These are phyloP conservation scores for Phylloscopus collybita DNA, from an alignment of 2,797 vertebrate species.

Conservation along the genomic window DNA sequence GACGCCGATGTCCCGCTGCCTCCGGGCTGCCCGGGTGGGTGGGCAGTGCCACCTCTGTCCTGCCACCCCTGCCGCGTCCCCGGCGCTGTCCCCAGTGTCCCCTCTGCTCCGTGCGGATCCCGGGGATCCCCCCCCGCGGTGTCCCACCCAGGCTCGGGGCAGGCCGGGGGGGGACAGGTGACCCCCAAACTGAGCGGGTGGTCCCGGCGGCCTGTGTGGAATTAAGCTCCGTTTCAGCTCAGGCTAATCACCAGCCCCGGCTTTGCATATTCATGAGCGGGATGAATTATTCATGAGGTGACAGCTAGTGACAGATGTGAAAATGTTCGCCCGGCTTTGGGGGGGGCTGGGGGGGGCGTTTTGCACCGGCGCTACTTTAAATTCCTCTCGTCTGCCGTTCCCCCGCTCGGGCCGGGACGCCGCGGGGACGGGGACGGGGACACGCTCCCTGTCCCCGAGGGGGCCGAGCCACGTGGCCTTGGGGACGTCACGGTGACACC, in stretches of 20 bases:
- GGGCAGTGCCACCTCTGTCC: not conserved
- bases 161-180: not conserved
- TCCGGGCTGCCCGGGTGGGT: not conserved
- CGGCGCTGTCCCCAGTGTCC: not conserved
- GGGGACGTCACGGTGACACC: not conserved
- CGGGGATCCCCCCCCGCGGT: rapidly evolving
- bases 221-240: slow-evolving; percentile 58
- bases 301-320: slow-evolving; percentile 73
- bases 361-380: slow-evolving; percentile 8
- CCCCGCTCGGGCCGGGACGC: not conserved
- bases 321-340: slow-evolving; percentile 38
- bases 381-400: not conserved
- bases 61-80: not conserved
- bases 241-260: slow-evolving; percentile 51
- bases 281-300: slow-evolving; percentile 77
- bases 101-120: not conserved
- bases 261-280: slow-evolving; percentile 72
- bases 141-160: rapidly evolving
- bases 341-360: not conserved
- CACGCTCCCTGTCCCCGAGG: not conserved
- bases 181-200: not conserved
- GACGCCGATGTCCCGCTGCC: rapidly evolving
- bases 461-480: not conserved
- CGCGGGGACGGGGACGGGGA: not conserved
- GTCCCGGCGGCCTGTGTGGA: slow-evolving; percentile 3